Base-by-base conservation (phyloP, 2,888 invertebrate species). In the Stegana nigrithorax region DNA sequence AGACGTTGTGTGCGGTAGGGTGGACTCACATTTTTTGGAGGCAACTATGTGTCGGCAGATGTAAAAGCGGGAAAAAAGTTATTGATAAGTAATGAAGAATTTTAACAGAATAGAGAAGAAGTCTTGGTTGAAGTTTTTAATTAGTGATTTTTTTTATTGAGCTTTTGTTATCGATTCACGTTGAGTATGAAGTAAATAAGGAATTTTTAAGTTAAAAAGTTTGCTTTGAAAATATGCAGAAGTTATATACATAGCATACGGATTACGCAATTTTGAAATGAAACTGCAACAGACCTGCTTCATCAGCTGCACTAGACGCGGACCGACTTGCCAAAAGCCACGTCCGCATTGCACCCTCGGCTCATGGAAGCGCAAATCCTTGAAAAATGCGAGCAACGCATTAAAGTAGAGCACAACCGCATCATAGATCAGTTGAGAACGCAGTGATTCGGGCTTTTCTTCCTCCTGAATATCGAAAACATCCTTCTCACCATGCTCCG, bases 341-440 rank as follows among this genome's bases (percentile, higher is more conserved):
- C 65, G 67, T 1, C 73, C 75, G 63, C 84, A 85, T 25, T 66
- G 62, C 2, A 78, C 51, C 8, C 69, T 70, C 0, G 82, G 84
- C 8, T 69, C 68, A 14, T 73, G 71, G 27, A 75, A 80, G 1
- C 67, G 66, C 1, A 65, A 14, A 0, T 53, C 14, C 14, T 72
- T 64, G 23, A 73, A 69, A 6, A 81, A 36, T 39, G 70, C 67
- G 0, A 67, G 91, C 0, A 97, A 87, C 7, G 96, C 96, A 86
- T 93, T 94, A 59, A 95, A 93, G 85, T 96, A 96, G 67, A 97
- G 88, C 83, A 94, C 92, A 57, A 97, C 95, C 0, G 97, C 96
- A 84, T 98, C 97, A 84, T 96, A 97, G 89, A 97, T 93, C 67
- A 97, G 65, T 58, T 82, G 80, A 1, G 67, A 58, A n/a, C 32